Percentiles rank a stretch among this genome's conserved stretches.
Conservation (phyloP, 2,888 invertebrate genomes). For the Drosophila paranaensis region DNA sequence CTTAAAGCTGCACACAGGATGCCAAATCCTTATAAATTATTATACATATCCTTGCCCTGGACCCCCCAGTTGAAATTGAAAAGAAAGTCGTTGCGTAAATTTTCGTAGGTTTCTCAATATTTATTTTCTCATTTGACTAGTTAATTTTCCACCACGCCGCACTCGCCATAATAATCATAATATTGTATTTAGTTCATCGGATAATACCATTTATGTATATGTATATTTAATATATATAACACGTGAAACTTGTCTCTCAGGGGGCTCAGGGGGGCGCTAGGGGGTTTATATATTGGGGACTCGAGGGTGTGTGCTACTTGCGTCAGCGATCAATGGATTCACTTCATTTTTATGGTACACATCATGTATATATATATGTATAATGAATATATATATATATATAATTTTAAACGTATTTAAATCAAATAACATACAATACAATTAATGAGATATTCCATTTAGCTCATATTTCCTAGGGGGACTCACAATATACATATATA, state of each 20-base stretch:
- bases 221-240: conserved; percentile 68
- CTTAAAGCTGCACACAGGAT: conserved; percentile 16
- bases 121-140: conserved; percentile 83
- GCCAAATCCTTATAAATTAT: conserved; percentile 8
- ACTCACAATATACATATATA: conserved; percentile 58
- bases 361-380: conserved; percentile 31
- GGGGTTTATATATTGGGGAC: neutral
- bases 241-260: conserved; percentile 56
- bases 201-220: conserved; percentile 71
- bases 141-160: conserved; percentile 67
- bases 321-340: neutral
- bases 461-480: conserved; percentile 45
- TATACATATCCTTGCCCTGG: too few species aligned
- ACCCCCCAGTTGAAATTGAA: neutral
- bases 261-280: neutral
- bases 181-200: conserved; percentile 67
- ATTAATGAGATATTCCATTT: conserved; percentile 49
- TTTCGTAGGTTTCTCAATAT: conserved; percentile 64
- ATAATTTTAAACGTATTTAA: conserved; percentile 64
- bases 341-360: conserved; percentile 51
- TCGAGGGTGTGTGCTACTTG: neutral
- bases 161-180: conserved; percentile 69
- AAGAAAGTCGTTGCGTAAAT: conserved; percentile 19
- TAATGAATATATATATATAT: conserved; percentile 51
- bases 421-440: conserved; percentile 66